These are phyloP conservation scores for Biston betularia DNA, from an alignment of 2,888 invertebrate genomes.

Conservation along the genomic window DNA sequence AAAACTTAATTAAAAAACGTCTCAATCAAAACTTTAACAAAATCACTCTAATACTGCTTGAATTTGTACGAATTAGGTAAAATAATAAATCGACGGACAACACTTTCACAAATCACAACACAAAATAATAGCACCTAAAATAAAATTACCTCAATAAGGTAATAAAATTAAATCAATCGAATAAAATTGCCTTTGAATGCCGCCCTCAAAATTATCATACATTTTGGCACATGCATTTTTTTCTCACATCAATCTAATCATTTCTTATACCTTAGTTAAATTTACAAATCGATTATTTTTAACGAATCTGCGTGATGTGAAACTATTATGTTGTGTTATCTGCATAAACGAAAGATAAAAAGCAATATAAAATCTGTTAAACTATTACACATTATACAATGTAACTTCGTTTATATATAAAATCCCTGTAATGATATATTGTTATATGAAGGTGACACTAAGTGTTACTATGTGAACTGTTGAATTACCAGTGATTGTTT, in stretches of 20 bases:
- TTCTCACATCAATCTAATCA: slow-evolving; percentile 35
- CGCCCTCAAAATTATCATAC: slow-evolving; percentile 41
- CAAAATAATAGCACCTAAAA: slow-evolving; percentile 44
- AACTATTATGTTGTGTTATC: slow-evolving; percentile 42
- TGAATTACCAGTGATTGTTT: slow-evolving; percentile 55
- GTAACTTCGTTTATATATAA: slow-evolving; percentile 82
- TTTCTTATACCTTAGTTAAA: slow-evolving; percentile 40
- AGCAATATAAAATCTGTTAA: slow-evolving; percentile 76
- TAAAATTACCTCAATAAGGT: slow-evolving; percentile 6
- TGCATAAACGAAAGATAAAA: slow-evolving; percentile 63
- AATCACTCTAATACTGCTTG: slow-evolving; percentile 85
- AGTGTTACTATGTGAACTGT: slow-evolving; percentile 51
- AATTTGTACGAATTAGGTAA: slow-evolving; percentile 85
- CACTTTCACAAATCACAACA: slow-evolving; percentile 73
- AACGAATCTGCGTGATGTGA: slow-evolving; percentile 37
- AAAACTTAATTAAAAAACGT: slow-evolving; percentile 83
- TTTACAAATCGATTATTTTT: slow-evolving; percentile 48
- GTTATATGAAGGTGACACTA: slow-evolving; percentile 76
- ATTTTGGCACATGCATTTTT: slow-evolving; percentile 78
- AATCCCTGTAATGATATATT: slow-evolving; percentile 86
- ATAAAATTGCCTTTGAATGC: slow-evolving; percentile 45
- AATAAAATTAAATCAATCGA: slow-evolving; percentile 37
- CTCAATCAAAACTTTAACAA: slow-evolving; percentile 85
- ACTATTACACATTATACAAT: slow-evolving; percentile 81
- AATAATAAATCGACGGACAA: slow-evolving; percentile 62